These are phyloP conservation scores for Upupa epops DNA, from an alignment of 2,113 vertebrate species.

Conservation along the genomic window DNA sequence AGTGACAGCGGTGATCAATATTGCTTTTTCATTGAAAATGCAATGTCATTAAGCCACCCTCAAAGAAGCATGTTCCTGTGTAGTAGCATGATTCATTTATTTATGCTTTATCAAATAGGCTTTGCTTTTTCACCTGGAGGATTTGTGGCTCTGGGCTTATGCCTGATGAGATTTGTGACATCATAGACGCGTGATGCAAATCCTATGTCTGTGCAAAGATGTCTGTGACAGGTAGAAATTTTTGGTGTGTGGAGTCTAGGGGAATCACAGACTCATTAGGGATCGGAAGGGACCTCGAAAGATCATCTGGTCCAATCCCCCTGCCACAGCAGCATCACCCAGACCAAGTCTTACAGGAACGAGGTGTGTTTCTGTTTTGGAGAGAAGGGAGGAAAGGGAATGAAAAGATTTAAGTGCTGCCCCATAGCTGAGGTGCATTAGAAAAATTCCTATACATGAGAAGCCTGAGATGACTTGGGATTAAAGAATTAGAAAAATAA, in stretches of 20 bases:
- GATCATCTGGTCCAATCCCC: too few species aligned
- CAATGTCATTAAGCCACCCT: background rate
- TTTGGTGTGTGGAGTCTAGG: background rate
- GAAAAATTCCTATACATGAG: background rate
- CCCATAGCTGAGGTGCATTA: background rate
- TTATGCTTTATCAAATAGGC: background rate
- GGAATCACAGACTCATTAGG: too few species aligned
- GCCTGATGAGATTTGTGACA: conserved; percentile 41
- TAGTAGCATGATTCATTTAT: conserved; percentile 24
- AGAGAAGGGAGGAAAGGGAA: background rate
- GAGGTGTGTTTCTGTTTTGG: background rate
- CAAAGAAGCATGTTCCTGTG: conserved; percentile 10
- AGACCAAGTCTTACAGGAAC: too few species aligned
- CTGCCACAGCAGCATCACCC: too few species aligned
- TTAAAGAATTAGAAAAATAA: conserved; percentile 20
- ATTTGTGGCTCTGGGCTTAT: conserved; percentile 10
- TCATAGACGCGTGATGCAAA: conserved; percentile 32
- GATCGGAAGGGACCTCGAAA: too few species aligned
- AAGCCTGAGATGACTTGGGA: background rate
- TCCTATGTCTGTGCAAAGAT: conserved; percentile 29
- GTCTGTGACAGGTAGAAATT: conserved; percentile 24
- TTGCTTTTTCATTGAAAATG: conserved; percentile 25
- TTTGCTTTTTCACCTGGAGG: conserved; percentile 34
- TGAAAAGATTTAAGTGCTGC: background rate
- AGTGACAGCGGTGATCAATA: background rate